Evolutionary conservation across 2,113 vertebrate species (phyloP).

Genomic region (Herpetotheres cachinnans): DNA sequence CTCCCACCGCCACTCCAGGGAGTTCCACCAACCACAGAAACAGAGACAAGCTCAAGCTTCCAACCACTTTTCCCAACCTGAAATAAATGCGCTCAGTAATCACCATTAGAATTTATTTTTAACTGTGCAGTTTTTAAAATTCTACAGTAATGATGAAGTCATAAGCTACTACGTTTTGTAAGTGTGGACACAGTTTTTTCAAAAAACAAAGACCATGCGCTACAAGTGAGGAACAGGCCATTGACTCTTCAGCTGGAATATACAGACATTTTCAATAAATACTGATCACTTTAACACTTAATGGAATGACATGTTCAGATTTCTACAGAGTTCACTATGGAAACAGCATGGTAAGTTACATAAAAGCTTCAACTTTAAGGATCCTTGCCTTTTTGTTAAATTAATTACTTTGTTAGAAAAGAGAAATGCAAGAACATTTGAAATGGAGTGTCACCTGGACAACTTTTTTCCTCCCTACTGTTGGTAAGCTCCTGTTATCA

Average conservation of each 20-base stretch:
- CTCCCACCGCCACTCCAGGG: not conserved
- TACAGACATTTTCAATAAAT: conserved; percentile 34
- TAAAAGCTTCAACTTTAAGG: conserved; percentile 36
- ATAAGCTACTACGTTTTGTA: not conserved
- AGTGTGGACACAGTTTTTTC: conserved; percentile 21
- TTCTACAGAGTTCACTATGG: not conserved
- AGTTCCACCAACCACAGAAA: not conserved
- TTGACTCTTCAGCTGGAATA: conserved; percentile 34
- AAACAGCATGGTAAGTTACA: conserved; percentile 46
- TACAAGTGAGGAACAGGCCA: conserved; percentile 24
- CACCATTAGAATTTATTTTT: conserved; percentile 61
- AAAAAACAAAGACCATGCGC: conserved; percentile 50
- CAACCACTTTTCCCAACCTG: not conserved
- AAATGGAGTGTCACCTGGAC: conserved; percentile 37
- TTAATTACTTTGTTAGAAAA: conserved; percentile 18
- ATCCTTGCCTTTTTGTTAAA: not conserved
- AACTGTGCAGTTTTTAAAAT: conserved; percentile 55
- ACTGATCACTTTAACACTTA: conserved; percentile 43
- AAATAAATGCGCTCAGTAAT: not conserved
- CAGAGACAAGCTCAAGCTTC: not conserved
- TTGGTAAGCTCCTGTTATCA: conserved; percentile 8
- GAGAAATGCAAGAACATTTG: conserved; percentile 2
- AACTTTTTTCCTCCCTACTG: not conserved
- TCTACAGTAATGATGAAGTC: conserved; percentile 29
- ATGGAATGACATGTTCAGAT: conserved; percentile 50